These are phyloP conservation scores for Entomyzon cyanotis DNA, from an alignment of 2,113 vertebrate species.

Conservation along the genomic window DNA sequence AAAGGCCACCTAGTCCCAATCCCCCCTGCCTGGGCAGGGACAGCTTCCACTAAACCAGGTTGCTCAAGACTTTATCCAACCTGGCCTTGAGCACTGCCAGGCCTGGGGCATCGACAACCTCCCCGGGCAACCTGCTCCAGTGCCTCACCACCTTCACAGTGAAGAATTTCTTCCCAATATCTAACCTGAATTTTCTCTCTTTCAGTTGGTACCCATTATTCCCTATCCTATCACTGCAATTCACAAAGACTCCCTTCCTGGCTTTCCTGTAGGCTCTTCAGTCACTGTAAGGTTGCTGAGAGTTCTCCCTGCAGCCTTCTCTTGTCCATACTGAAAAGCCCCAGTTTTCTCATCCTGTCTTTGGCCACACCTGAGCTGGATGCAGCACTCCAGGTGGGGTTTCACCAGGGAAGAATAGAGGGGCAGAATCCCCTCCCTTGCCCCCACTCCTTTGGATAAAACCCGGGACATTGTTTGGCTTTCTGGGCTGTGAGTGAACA, in stretches of 20 bases:
- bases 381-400: neutral
- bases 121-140: neutral
- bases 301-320: neutral
- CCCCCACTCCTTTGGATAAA: neutral
- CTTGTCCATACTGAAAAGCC: neutral
- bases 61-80: neutral
- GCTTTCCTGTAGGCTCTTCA: neutral
- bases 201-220: too few relatives aligned
- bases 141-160: neutral
- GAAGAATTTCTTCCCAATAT: neutral
- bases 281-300: neutral
- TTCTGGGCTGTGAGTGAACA: neutral
- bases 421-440: neutral
- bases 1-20: neutral
- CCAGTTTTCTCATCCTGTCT: neutral
- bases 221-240: too few relatives aligned
- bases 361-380: neutral
- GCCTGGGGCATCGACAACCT: rapidly evolving
- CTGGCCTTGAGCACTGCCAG: neutral
- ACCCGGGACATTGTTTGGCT: neutral
- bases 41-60: neutral
- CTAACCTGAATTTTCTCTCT: neutral
- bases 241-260: too few relatives aligned
- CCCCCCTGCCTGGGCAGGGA: neutral
- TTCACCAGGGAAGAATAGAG: neutral